These are phyloP conservation scores for Magallana gigas DNA, from an alignment of 1,140 invertebrate species.

Conservation along the genomic window DNA sequence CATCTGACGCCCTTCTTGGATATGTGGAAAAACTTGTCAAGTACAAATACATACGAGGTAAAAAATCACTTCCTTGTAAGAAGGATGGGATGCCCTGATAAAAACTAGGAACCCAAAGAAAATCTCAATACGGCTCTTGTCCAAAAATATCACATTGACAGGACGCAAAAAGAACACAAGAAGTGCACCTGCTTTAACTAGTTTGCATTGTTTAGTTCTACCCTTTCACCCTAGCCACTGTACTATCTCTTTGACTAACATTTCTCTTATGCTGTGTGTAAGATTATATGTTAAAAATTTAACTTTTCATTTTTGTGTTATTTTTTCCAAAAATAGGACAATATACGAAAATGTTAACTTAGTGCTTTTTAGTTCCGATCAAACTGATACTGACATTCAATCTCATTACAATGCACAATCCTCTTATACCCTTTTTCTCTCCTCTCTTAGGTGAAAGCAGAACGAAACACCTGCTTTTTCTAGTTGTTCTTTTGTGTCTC, in stretches of 20 bases:
- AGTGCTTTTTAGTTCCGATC: background rate
- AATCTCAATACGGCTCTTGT: slow-evolving; percentile 36
- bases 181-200: slow-evolving; percentile 7
- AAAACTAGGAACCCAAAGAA: slow-evolving; percentile 42
- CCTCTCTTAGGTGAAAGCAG: background rate
- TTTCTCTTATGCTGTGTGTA: slow-evolving; percentile 7
- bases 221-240: background rate
- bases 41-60: slow-evolving; percentile 3
- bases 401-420: background rate
- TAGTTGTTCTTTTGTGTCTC: background rate
- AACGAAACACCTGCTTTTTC: background rate
- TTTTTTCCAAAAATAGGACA: no score
- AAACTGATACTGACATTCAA: background rate
- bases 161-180: slow-evolving; percentile 38
- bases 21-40: background rate
- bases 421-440: background rate
- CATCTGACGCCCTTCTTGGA: background rate
- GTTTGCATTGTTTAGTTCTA: background rate
- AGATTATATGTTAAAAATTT: slow-evolving; percentile 9
- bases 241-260: background rate
- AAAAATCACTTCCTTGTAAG: slow-evolving; percentile 21
- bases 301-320: background rate
- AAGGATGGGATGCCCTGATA: slow-evolving; percentile 33
- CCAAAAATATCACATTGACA: slow-evolving; percentile 38
- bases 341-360: slow-evolving; percentile 8